Conservation (phyloP, 2,797 vertebrate genomes). For the Gastrophryne carolinensis region DNA sequence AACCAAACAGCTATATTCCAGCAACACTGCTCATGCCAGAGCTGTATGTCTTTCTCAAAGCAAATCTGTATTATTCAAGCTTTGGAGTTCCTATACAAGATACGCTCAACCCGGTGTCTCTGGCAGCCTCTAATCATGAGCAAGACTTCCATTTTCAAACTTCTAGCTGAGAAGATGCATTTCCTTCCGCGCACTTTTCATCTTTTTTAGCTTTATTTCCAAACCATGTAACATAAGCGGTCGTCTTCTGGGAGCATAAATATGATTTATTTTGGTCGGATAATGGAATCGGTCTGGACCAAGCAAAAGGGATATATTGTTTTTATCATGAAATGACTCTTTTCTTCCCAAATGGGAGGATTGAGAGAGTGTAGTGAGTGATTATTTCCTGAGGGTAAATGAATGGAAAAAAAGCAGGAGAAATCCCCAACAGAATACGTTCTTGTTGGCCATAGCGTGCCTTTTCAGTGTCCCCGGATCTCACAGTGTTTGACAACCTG, state of each 20-base stretch:
- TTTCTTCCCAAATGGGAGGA: constrained; percentile 76
- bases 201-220: constrained; percentile 75
- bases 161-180: constrained; percentile 69
- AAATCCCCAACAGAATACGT: constrained; percentile 81
- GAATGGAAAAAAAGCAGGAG: constrained; percentile 69
- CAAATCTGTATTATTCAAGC: constrained; percentile 74
- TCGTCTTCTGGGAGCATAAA: constrained; percentile 82
- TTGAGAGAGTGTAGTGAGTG: constrained; percentile 76
- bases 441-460: constrained; percentile 86
- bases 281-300: constrained; percentile 81
- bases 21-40: no score
- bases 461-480: constrained; percentile 73
- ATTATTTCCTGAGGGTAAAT: constrained; percentile 92
- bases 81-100: constrained; percentile 73
- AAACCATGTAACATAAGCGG: constrained; percentile 70
- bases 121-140: constrained; percentile 67
- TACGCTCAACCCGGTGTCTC: constrained; percentile 65
- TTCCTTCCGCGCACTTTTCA: constrained; percentile 64
- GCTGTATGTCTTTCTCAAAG: no score
- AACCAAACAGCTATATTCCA: no score
- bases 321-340: constrained; percentile 78
- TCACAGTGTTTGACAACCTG: constrained; percentile 89
- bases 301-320: constrained; percentile 88
- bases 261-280: constrained; percentile 85
- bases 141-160: constrained; percentile 72